Base-by-base conservation (phyloP, 2,888 invertebrate species). In the Falcaria lacertinaria region DNA sequence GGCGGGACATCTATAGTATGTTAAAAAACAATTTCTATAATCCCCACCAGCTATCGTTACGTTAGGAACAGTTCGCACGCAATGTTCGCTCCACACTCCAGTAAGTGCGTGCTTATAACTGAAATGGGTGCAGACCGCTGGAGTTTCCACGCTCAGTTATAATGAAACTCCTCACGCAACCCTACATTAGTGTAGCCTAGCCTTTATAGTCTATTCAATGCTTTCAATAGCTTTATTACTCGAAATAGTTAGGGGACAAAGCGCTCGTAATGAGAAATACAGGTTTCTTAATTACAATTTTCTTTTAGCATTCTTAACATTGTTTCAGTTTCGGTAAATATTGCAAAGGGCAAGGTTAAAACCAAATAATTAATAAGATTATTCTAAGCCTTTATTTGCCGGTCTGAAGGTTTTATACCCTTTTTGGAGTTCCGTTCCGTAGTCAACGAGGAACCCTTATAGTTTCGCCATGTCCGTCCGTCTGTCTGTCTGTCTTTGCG, bases 141-240 rank as follows among this genome's bases (percentile, higher is more conserved):
- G 74, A 74, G 74, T 77, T 78, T 74, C 74, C 68, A 75, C 74
- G 69, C 75, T 65, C 62, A 47, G 62, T 63, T 67, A 67, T 81
- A 80, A 81, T 80, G 80, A 79, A 71, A 66, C 50, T 56, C 45
- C 62, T 60, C 85, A 85, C 85, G 85, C 85, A 63, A 74, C 57
- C 59, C 52, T 54, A 57, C 56, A 54, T 52, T 42, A 51, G 48
- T 52, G 43, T 43, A 33, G 40, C 40, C 47, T 39, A 37, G 37
- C 37, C 37, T 37, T 37, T 37, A 22, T 15, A 35, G 13, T 35
- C 13, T 35, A 37, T 22, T 19, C 15, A 15, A 25, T 11, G 1
- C 37, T 14, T 37, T 15, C 8, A 22, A 22, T 37, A 15, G 22
- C 37, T 25, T 22, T 37, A 37, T 37, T 37, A 28, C 28, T 28